These are phyloP conservation scores for Homalodisca vitripennis DNA, from an alignment of 1,140 invertebrate genomes.

Conservation along the genomic window DNA sequence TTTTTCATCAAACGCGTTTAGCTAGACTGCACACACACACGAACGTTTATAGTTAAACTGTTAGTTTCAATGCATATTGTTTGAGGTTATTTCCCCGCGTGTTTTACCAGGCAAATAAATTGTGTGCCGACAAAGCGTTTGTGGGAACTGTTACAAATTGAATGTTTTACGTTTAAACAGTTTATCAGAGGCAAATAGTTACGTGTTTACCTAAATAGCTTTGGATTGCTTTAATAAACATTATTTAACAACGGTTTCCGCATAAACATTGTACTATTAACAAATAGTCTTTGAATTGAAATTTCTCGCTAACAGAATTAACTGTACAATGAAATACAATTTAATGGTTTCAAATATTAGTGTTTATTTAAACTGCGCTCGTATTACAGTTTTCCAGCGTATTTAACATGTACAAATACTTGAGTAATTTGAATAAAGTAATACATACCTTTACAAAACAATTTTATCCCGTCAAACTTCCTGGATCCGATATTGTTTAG, in stretches of 20 bases:
- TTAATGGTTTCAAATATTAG: too few species aligned
- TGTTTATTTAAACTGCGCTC: too few species aligned
- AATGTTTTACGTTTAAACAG: background rate
- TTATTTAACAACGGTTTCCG: background rate
- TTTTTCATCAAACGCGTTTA: background rate
- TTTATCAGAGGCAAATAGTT: background rate
- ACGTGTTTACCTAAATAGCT: background rate
- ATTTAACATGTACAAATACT: too few species aligned
- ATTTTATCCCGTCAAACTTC: too few species aligned
- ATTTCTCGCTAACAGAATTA: background rate
- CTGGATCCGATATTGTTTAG: too few species aligned
- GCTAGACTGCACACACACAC: background rate
- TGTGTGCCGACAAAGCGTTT: background rate
- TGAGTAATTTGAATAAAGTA: too few species aligned
- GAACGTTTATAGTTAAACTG: too few species aligned
- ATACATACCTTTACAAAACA: too few species aligned
- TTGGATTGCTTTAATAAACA: background rate
- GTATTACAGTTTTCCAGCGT: too few species aligned
- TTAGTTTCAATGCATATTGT: slow-evolving; percentile 1
- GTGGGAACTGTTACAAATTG: background rate
- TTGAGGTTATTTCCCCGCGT: background rate
- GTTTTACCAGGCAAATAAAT: background rate
- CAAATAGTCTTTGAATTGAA: background rate
- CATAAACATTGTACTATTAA: background rate
- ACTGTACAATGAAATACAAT: too few species aligned